These are phyloP conservation scores for Amphiprion ocellaris DNA, from an alignment of 2,113 vertebrate species.

Conservation along the genomic window DNA sequence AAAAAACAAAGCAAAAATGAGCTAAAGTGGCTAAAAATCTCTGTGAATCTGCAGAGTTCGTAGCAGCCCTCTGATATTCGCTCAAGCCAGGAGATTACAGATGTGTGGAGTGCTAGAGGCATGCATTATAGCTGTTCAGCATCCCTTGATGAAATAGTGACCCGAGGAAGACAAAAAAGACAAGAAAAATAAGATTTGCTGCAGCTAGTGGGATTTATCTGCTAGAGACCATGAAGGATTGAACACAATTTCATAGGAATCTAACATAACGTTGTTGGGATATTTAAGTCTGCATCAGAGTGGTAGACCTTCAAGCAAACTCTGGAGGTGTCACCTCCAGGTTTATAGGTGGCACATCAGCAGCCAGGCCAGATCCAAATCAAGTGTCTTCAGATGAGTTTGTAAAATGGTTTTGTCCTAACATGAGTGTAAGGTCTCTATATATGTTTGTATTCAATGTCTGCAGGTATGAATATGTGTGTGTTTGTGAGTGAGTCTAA, in stretches of 20 bases:
- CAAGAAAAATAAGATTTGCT: accelerated
- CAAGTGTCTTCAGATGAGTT: slow-evolving; percentile 49
- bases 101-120: neutral
- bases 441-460: slow-evolving; percentile 81
- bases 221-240: neutral
- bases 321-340: neutral
- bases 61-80: neutral
- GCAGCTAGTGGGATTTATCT: neutral
- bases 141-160: neutral
- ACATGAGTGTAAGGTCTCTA: slow-evolving; percentile 73
- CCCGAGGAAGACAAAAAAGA: neutral
- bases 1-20: neutral
- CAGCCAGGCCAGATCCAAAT: slow-evolving; percentile 13
- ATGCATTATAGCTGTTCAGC: neutral
- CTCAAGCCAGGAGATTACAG: neutral
- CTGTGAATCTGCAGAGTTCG: neutral
- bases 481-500: slow-evolving; percentile 83
- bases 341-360: slow-evolving; percentile 2
- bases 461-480: slow-evolving; percentile 83
- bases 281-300: neutral
- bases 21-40: neutral
- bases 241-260: too few species aligned
- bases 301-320: accelerated
- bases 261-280: neutral
- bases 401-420: slow-evolving; percentile 43